Evolutionary conservation across 1,140 invertebrate species (phyloP), one percentile per base, ranked within the genome.

Genomic region (Anastatus disparis): DNA sequence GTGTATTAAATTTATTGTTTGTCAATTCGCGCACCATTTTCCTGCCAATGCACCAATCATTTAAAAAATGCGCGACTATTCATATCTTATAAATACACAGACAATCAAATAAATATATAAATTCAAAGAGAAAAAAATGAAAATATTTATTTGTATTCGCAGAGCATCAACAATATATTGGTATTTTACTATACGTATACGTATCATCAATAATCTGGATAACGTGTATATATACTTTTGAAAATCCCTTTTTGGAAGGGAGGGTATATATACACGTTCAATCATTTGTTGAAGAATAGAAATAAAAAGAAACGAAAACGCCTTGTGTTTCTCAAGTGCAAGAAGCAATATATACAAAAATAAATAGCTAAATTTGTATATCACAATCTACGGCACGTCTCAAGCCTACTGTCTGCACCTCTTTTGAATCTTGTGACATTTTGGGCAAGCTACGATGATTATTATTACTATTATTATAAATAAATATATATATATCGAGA

Each of bases 351-450:
- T 35, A 55, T 40, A 29, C 6, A 10, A 22, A 40, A 8, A 55
- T 55, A 35, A 17, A 35, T 64, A 29, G 50, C 9, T 58, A 26
- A n/a, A n/a, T n/a, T n/a, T n/a, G n/a, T n/a, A n/a, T 17, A 26
- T 38, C 20, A 38, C 46, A n/a, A 24, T 65, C 63, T 55, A 20
- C 50, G 38, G 64, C 53, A 67, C 64, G 3, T 35, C 29, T 63
- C 17, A 50, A n/a, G 62, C 48, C 62, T 64, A 64, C 13, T 52
- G 46, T 52, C 46, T 64, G 62, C 62, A 64, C 62, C 48, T n/a
- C n/a, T 12, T 31, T 35, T 56, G 26, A 46, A 35, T 1, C 52
- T 67, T 24, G 24, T 35, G 40, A 24, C n/a, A 12, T 31, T n/a
- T n/a, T 20, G n/a, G 64, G 27, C 17, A 67, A 56, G 53, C 53